Base-by-base conservation (phyloP, 1,140 invertebrate genomes). In the Chymomyza costata region DNA sequence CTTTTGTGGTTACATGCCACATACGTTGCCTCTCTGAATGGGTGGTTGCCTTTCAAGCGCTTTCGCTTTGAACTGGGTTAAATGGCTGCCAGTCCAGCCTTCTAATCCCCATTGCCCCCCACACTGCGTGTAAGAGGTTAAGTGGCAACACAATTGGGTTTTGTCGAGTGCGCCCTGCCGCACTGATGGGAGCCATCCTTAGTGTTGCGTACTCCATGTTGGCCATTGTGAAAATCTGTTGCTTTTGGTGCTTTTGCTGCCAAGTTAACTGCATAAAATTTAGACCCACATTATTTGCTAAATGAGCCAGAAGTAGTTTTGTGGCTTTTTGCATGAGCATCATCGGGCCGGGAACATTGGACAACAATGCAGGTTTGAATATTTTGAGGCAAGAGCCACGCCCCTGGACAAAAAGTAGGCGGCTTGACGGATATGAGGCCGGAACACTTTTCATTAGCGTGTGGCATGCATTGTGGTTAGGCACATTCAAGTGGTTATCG, bases 241-340 rank as follows among this genome's bases (percentile, higher is more conserved):
- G 15, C 25, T 6, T 6, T 15, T 28, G 30, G 14, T 28, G 40
- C 2, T 17, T 10, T 16, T 32, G n/a, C 11, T 49, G 25, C 34
- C 17, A 32, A 43, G 28, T 39, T 34, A 55, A 63, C 57, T 55
- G 28, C 37, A 63, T 67, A 60, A 68, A 60, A 50, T 60, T 53
- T 44, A 46, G 43, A 46, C 38, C 25, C n/a, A 25, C 37, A 63
- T 67, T 63, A 67, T 71, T 66, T 78, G 61, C 43, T 58, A 68
- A 76, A 67, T 67, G 65, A 76, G 71, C 51, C 65, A 64, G 53
- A 67, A 76, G 52, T 65, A 65, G 53, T 66, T 76, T 32, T 54
- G 48, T 41, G 55, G 55, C 48, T 45, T 46, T 54, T 32, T 28
- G 34, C 31, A 11, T 25, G 21, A 3, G 8, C 21, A 25, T 25